Conservation (phyloP, 2,113 vertebrate species). For the Peromyscus polionotus region DNA sequence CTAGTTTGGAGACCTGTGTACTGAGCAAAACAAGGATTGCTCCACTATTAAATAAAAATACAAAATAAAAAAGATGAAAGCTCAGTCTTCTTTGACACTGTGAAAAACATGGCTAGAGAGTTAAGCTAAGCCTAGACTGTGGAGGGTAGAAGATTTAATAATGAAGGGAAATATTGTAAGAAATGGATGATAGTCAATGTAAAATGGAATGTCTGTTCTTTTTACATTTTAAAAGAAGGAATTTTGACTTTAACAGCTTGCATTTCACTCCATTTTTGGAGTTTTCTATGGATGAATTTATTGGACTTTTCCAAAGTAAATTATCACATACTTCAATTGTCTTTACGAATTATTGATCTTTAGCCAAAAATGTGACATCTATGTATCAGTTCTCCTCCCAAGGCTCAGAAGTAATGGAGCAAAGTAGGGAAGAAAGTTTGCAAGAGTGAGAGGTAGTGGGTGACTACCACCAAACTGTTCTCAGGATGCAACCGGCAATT, state of each 20-base stretch:
- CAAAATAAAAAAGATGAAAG: neutral
- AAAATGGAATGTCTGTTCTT: neutral
- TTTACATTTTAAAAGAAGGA: neutral
- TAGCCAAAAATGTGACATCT: neutral
- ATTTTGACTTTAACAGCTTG: neutral
- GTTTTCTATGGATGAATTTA: neutral
- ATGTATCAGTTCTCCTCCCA: too few relatives aligned
- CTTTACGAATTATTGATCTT: neutral
- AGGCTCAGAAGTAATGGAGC: neutral
- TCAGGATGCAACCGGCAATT: neutral
- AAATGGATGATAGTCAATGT: neutral
- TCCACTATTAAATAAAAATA: neutral
- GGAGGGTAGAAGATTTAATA: neutral
- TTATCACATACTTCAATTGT: neutral
- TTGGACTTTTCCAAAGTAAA: neutral
- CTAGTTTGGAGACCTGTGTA: neutral
- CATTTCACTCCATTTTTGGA: neutral
- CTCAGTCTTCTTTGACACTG: neutral
- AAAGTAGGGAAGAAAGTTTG: neutral
- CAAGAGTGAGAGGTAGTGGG: neutral
- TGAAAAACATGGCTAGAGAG: neutral
- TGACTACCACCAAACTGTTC: too few relatives aligned
- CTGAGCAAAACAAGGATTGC: neutral
- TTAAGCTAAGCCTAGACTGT: neutral
- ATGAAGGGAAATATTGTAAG: neutral